A percentile compares a stretch with the other conserved stretches of the same genome.
phyloP scores from a whole-genome alignment of 2,113 vertebrate species.

The Dromas ardeola region DNA sequence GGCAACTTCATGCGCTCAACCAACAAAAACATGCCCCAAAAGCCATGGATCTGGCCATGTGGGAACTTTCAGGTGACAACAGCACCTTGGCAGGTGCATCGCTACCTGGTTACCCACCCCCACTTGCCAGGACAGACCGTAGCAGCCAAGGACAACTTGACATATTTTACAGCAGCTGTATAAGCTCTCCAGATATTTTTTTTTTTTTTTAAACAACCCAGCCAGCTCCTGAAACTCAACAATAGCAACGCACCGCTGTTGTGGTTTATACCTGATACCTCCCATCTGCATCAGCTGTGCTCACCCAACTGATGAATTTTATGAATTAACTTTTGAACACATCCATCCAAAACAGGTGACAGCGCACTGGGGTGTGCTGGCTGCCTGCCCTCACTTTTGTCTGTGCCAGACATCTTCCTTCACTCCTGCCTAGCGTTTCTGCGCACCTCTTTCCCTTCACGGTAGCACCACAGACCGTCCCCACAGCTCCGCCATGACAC shows the following conservation, averaged over 20 bases:
- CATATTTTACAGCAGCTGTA: background rate
- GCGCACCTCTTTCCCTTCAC: accelerated
- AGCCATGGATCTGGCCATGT: background rate
- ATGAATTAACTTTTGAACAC: background rate
- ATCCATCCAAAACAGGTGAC: background rate
- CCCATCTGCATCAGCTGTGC: constrained; percentile 5
- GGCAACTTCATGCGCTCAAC: background rate
- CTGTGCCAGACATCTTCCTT: background rate
- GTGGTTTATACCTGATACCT: background rate
- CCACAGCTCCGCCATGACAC: accelerated
- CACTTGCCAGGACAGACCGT: background rate
- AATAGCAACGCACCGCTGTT: background rate
- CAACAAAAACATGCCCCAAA: background rate
- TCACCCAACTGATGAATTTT: background rate
- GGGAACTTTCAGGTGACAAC: background rate
- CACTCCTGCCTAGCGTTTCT: background rate
- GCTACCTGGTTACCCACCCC: background rate
- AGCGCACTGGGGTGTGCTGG: accelerated
- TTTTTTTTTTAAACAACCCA: background rate
- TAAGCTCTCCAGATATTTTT: background rate
- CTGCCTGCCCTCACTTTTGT: background rate
- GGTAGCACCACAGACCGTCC: accelerated
- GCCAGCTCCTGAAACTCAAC: background rate
- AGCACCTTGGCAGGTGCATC: background rate
- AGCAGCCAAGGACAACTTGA: background rate